Evolutionary conservation across 2,797 vertebrate species (phyloP), one percentile per base, ranked within the genome.

Genomic region (Intellagama lesueurii): DNA sequence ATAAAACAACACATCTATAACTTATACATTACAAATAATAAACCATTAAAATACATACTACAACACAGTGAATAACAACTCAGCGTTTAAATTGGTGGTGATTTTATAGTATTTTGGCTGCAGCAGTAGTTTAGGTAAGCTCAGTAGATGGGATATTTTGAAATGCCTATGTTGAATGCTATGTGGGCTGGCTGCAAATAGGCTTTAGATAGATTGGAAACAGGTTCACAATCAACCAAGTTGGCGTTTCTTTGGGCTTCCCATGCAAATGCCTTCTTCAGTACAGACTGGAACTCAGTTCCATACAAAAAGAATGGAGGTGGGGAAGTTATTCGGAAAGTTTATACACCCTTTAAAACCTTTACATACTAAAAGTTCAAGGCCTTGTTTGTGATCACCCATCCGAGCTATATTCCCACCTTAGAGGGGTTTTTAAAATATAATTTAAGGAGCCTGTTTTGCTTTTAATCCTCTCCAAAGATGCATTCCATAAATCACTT

Each of bases 401-500:
- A 85, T 94, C 76, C 86, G 86, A 96, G 94, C 93, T 90, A 66
- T 94, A 76, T 92, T 94, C 94, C 94, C 92, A 93, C 86, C 92
- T 90, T 92, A 73, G 88, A 91, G 90, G 96, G 93, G 96, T 75
- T 32, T 40, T 76, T 66, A 22, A 4, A 11, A 60, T 22, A 75
- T 4, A 47, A 77, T 78, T n/a, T 94, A 95, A 95, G 94, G 90
- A 96, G 94, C 95, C 96, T 95, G 96, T 91, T 96, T 96, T 91
- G 66, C 87, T 94, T 95, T 96, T 96, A 96, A 97, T 97, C 94
- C 95, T 94, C 96, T 96, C 96, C 96, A 97, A 97, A 97, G 96
- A 96, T 88, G 93, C 97, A 97, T 97, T 97, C 97, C 97, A 96
- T 95, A 94, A 96, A 97, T 97, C 93, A 93, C 94, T 96, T 95